These are phyloP conservation scores for Alouatta palliata DNA, from an alignment of 2,113 vertebrate genomes.

Conservation along the genomic window DNA sequence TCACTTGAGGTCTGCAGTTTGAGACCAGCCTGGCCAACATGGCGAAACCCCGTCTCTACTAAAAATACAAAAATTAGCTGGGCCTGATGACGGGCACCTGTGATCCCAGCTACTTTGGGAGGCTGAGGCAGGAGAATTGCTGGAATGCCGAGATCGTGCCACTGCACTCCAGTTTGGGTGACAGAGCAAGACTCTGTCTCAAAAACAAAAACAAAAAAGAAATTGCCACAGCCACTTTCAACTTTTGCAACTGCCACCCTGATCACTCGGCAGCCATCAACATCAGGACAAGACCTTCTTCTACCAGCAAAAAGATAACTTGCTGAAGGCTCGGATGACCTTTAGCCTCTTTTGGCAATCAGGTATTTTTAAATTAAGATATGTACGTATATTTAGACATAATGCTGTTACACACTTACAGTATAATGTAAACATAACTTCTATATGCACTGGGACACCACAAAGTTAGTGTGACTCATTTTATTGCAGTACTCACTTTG, in stretches of 20 bases:
- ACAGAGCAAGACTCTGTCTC: too few relatives aligned
- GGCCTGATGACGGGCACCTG: too few relatives aligned
- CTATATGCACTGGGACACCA: neutral
- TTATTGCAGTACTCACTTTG: neutral
- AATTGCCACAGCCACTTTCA: neutral
- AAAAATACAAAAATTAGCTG: too few relatives aligned
- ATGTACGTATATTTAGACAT: neutral
- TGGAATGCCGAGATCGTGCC: too few relatives aligned
- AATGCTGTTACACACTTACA: neutral
- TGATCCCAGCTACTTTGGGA: too few relatives aligned
- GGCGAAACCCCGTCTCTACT: too few relatives aligned
- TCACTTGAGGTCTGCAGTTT: too few relatives aligned
- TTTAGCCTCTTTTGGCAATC: neutral
- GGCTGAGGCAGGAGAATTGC: too few relatives aligned
- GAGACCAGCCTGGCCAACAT: too few relatives aligned
- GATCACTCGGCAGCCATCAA: neutral
- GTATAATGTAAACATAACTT: neutral
- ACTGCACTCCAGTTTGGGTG: too few relatives aligned
- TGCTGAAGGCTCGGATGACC: neutral
- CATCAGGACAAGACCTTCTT: neutral
- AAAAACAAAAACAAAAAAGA: neutral
- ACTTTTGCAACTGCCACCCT: neutral
- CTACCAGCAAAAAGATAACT: neutral
- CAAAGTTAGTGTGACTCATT: neutral
- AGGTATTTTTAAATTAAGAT: neutral